Base-by-base conservation (phyloP, 2,113 vertebrate genomes). In the Montifringilla adamsi region DNA sequence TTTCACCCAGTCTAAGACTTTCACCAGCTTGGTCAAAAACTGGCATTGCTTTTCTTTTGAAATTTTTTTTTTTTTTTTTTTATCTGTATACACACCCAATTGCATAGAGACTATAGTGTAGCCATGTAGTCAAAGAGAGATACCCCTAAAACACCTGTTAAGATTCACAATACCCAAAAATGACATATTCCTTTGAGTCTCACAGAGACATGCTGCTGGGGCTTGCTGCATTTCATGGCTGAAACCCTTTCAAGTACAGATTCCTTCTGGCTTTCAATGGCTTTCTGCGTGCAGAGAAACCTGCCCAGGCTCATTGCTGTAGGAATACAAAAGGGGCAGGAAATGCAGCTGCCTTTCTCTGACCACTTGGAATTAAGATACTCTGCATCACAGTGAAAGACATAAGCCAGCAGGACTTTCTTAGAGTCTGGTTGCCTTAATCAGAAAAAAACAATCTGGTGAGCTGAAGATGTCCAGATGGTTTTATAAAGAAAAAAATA, bases 401-500 rank as follows among this genome's bases (percentile, higher is more conserved):
- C 28, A 49, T 70, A 86, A 96, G 28, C 43, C 85, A 94, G 76
- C 78, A 94, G 67, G 74, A 83, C 4, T 87, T 89, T 88, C 58
- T 90, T 72, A 58, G 66, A 76, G 23, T 81, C 78, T 88, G 91
- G 53, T 63, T 91, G 64, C 41, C 78, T 85, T 74, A 84, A 96
- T 94, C 72, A 91, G 47, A 74, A 94, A 70, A 95, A 49, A 53
- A 63, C 35, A 85, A 76, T 84, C 85, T 92, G 64, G 69, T 87
- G 56, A 93, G 50, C 55, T 77, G 62, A 87, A 96, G 81, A 90
- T 83, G 60, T 87, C 72, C 78, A 96, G 70, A 88, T 78, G 81
- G 78, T 47, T 90, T 79, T 90, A 80, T 31, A 77, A 67, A 93
- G 75, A 85, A 41, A 56, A 93, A 95, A 94, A 94, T 67, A 89